phyloP scores from a whole-genome alignment of 2,888 invertebrate species.

The Eledona agricola region DNA sequence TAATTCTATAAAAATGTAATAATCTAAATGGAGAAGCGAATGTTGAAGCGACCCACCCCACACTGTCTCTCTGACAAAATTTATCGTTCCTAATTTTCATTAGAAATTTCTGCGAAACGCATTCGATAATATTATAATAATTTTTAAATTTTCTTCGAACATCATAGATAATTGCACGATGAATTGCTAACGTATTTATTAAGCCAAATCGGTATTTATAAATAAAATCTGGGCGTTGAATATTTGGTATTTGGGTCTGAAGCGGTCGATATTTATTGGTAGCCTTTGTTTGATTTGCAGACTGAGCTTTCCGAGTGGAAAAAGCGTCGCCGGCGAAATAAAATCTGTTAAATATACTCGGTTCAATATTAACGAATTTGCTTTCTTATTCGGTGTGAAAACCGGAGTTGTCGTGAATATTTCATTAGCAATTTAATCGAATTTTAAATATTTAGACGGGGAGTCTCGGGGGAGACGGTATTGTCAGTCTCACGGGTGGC shows the following conservation, averaged over 20 bases:
- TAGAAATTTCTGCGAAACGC: too few relatives aligned
- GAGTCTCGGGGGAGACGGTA: constrained; percentile 40
- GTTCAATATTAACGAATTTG: constrained; percentile 30
- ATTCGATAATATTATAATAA: too few relatives aligned
- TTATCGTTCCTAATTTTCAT: too few relatives aligned
- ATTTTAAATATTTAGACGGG: constrained; percentile 51
- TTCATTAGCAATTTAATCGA: constrained; percentile 52
- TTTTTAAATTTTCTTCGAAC: too few relatives aligned
- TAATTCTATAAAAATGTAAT: constrained; percentile 21
- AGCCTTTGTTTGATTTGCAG: constrained; percentile 31
- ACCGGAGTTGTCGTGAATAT: constrained; percentile 43
- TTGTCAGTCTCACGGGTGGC: constrained; percentile 41
- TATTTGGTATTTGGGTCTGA: constrained; percentile 19
- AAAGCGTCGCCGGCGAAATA: constrained; percentile 25
- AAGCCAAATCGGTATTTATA: too few relatives aligned
- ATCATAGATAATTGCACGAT: too few relatives aligned
- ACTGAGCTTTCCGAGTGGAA: constrained; percentile 19
- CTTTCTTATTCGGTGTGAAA: constrained; percentile 41
- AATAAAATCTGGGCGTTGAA: too few relatives aligned
- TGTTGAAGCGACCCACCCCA: too few relatives aligned
- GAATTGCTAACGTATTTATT: too few relatives aligned
- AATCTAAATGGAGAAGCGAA: too few relatives aligned
- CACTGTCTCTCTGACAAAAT: too few relatives aligned
- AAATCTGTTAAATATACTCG: constrained; percentile 37
- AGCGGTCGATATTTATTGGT: constrained; percentile 25